phyloP scores from a whole-genome alignment of 2,888 invertebrate genomes.

The Steinernema carpocapsae region DNA sequence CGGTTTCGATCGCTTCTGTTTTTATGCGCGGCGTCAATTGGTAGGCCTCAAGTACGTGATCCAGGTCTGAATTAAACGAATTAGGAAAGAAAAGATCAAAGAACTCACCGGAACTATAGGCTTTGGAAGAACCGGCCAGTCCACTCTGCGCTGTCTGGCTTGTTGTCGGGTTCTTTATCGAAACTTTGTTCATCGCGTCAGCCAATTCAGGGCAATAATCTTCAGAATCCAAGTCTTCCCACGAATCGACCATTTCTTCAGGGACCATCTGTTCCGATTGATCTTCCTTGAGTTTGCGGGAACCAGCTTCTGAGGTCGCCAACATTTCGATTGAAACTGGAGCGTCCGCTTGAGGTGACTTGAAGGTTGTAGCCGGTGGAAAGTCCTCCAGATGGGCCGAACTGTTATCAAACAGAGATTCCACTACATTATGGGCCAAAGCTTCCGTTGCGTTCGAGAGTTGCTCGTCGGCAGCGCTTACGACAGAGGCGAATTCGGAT shows the following conservation, averaged over 20 bases:
- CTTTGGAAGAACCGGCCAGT: neutral
- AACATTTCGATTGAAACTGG: neutral
- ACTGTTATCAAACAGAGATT: slow-evolving; percentile 25
- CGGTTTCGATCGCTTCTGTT: slow-evolving; percentile 6
- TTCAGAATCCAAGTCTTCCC: slow-evolving; percentile 25
- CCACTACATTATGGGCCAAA: slow-evolving; percentile 15
- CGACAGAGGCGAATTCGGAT: neutral
- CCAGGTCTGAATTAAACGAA: neutral
- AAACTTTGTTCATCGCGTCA: slow-evolving; percentile 7
- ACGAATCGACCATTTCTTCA: slow-evolving; percentile 12
- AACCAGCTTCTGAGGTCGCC: neutral
- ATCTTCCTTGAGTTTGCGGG: neutral
- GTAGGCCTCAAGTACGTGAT: slow-evolving; percentile 2
- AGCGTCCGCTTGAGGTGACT: neutral
- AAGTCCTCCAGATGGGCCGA: neutral
- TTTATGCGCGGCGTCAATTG: neutral
- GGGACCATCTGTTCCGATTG: neutral
- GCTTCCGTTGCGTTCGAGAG: slow-evolving; percentile 24
- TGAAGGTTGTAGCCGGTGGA: neutral
- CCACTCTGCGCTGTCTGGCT: neutral
- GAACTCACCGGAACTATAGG: neutral
- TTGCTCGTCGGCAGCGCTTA: neutral
- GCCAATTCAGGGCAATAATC: slow-evolving; percentile 9
- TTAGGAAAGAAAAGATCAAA: too few species aligned
- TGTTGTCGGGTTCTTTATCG: neutral